A percentile compares a stretch with the other conserved stretches of the same genome.
These are phyloP conservation scores for Agonopterix heracliana DNA, from an alignment of 2,888 invertebrate genomes.

Conservation along the genomic window DNA sequence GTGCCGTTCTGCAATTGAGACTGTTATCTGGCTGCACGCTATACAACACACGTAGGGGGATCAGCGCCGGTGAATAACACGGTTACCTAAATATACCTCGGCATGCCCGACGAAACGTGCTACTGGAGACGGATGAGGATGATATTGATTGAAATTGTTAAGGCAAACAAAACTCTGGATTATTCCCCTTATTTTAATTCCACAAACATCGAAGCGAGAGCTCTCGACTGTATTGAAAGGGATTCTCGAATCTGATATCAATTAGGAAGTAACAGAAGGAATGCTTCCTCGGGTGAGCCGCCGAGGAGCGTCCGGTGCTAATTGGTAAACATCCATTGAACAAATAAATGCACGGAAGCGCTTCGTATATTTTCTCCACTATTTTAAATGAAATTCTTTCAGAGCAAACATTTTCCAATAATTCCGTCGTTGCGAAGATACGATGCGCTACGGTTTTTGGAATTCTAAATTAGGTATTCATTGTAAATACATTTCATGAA, in stretches of 20 bases:
- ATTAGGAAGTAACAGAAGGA: slow-evolving; percentile 34
- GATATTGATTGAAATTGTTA: slow-evolving; percentile 34
- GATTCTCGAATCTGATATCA: slow-evolving; percentile 46
- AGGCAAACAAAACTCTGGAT: slow-evolving; percentile 26
- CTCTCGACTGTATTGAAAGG: slow-evolving; percentile 20
- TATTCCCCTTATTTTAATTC: slow-evolving; percentile 17
- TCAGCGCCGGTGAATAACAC: slow-evolving; percentile 44
- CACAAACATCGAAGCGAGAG: slow-evolving; percentile 10
- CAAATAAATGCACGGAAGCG: slow-evolving; percentile 40
- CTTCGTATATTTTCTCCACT: slow-evolving; percentile 37
- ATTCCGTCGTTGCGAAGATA: slow-evolving; percentile 40
- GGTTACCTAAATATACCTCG: slow-evolving; percentile 18
- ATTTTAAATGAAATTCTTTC: slow-evolving; percentile 69
- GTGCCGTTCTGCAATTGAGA: slow-evolving; percentile 67
- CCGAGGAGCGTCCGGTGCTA: slow-evolving; percentile 30
- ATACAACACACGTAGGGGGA: slow-evolving; percentile 32
- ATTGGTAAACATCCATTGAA: slow-evolving; percentile 62
- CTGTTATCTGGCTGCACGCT: slow-evolving; percentile 60
- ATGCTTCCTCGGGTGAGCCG: slow-evolving; percentile 27
- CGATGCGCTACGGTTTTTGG: slow-evolving; percentile 37
- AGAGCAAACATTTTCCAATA: slow-evolving; percentile 53
- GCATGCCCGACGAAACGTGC: not conserved
- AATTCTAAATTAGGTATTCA: slow-evolving; percentile 54
- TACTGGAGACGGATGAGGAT: slow-evolving; percentile 6
- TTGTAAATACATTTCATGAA: slow-evolving; percentile 52